These are phyloP conservation scores for Magallana ariakensis DNA, from an alignment of 1,140 invertebrate genomes.

Conservation along the genomic window DNA sequence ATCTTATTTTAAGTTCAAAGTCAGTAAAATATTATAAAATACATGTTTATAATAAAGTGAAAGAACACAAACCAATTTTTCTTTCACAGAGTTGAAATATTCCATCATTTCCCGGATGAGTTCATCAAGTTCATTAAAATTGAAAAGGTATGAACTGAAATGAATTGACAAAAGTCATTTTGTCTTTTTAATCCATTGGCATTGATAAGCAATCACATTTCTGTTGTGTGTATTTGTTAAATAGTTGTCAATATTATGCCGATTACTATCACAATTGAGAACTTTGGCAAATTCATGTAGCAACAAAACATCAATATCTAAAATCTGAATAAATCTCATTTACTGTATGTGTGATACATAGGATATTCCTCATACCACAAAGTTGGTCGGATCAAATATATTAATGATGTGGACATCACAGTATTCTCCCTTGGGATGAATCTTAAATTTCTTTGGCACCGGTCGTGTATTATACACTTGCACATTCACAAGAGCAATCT, in stretches of 20 bases:
- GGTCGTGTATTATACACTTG: constrained; percentile 42
- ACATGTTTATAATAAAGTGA: too few relatives aligned
- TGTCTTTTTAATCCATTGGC: too few relatives aligned
- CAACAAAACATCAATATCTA: too few relatives aligned
- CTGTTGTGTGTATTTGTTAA: too few relatives aligned
- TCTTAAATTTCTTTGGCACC: constrained; percentile 40
- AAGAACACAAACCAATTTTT: not conserved
- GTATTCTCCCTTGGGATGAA: constrained; percentile 53
- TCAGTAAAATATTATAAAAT: too few relatives aligned
- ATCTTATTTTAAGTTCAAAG: too few relatives aligned
- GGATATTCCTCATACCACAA: constrained; percentile 58
- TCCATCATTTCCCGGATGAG: constrained; percentile 24
- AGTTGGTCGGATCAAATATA: constrained; percentile 63
- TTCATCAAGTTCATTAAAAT: not conserved
- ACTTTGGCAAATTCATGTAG: too few relatives aligned
- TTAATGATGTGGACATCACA: constrained; percentile 54
- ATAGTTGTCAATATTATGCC: too few relatives aligned
- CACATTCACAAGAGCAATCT: constrained; percentile 20
- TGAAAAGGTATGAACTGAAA: constrained; percentile 51
- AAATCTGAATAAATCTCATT: not conserved
- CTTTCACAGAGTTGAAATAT: constrained; percentile 29
- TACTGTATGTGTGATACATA: too few relatives aligned
- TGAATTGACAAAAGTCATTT: not conserved
- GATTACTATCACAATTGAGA: too few relatives aligned
- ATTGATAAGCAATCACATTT: too few relatives aligned